Conservation (phyloP, 2,888 invertebrate species). For the Stegana nigrithorax region DNA sequence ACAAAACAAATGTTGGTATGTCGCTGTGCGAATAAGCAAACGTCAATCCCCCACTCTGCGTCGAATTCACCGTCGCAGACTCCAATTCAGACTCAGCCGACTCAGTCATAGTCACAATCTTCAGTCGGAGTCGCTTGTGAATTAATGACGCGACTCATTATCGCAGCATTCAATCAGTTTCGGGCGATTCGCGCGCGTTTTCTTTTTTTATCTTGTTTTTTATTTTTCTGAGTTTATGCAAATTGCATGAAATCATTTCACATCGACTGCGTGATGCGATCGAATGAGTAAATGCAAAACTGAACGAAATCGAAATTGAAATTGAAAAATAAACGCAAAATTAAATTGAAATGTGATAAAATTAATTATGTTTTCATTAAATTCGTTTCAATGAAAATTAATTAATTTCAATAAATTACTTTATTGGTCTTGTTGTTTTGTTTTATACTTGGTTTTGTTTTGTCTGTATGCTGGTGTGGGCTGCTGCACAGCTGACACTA, state of each 20-base stretch:
- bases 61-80: background rate
- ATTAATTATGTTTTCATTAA: slow-evolving; percentile 14
- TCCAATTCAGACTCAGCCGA: background rate
- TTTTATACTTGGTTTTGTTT: background rate
- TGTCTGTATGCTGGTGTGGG: slow-evolving; percentile 1
- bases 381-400: slow-evolving; percentile 8
- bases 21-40: background rate
- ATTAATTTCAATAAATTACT: background rate
- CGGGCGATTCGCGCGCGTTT: background rate
- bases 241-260: background rate
- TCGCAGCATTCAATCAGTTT: slow-evolving; percentile 1
- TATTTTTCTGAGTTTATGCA: too few relatives aligned
- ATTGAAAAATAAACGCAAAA: background rate
- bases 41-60: too few relatives aligned
- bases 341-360: slow-evolving; percentile 15
- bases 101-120: background rate
- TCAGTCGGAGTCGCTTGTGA: background rate
- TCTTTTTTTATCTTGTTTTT: background rate
- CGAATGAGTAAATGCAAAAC: background rate
- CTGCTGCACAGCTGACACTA: background rate
- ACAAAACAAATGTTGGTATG: background rate
- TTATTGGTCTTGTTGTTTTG: background rate
- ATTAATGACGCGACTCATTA: slow-evolving; percentile 10
- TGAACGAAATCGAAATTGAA: background rate
- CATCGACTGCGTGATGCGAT: too few relatives aligned